Evolutionary conservation across 2,113 vertebrate species (phyloP).

Genomic region (Ahaetulla prasina): DNA sequence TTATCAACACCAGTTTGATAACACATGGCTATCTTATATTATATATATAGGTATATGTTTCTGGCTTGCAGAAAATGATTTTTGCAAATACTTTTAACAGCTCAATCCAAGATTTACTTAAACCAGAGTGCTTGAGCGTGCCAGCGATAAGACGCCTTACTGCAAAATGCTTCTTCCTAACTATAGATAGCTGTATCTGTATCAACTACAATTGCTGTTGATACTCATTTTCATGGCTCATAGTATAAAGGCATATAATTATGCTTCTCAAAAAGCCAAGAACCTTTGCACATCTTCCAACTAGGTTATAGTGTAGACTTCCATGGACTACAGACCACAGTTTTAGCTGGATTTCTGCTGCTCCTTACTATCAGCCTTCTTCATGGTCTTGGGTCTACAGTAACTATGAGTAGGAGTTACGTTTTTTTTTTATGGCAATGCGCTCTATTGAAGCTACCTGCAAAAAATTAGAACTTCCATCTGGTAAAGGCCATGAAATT

Average conservation of each 20-base stretch:
- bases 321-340: too few species aligned
- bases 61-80: neutral
- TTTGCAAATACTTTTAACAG: neutral
- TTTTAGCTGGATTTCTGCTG: neutral
- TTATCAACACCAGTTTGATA: fast-evolving
- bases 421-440: neutral
- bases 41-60: neutral
- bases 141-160: neutral
- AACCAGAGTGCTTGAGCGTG: neutral
- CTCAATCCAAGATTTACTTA: neutral
- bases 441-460: neutral
- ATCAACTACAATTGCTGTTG: too few species aligned
- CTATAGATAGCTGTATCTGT: neutral
- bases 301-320: neutral
- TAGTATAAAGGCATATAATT: neutral
- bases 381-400: neutral
- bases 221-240: neutral
- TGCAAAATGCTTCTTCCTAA: neutral
- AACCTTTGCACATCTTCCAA: neutral
- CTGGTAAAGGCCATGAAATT: neutral
- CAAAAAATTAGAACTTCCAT: neutral
- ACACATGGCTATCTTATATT: neutral
- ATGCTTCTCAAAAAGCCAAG: neutral
- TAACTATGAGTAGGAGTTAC: neutral
- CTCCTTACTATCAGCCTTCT: too few species aligned